Evolutionary conservation across 2,113 vertebrate species (phyloP).

Genomic region (Promerops cafer): DNA sequence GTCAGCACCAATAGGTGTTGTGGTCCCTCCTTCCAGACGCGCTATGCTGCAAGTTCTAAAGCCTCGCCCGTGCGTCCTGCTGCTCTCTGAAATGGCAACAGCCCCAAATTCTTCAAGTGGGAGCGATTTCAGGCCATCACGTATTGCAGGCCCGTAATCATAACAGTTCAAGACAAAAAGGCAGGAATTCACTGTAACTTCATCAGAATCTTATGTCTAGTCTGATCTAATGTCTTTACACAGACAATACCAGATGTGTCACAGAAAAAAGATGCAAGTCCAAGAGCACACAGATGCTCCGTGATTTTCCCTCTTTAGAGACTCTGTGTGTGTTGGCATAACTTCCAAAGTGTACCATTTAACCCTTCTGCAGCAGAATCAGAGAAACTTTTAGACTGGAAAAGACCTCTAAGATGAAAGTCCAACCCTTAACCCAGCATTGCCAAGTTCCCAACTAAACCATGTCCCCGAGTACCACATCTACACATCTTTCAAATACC

Average conservation of each 20-base stretch:
- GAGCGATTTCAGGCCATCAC: not conserved
- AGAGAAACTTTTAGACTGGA: not conserved
- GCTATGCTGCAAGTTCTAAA: rapidly evolving
- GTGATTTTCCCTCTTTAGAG: not conserved
- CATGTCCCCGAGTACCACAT: not conserved
- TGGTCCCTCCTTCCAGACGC: not conserved
- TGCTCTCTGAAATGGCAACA: not conserved
- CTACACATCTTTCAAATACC: not conserved
- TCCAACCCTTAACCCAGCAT: rapidly evolving
- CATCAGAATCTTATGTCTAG: not conserved
- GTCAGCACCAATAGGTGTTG: not conserved
- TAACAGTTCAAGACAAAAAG: not conserved
- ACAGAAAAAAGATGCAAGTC: not conserved
- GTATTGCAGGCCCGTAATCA: not conserved
- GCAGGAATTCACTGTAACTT: not conserved
- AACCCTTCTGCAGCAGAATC: not conserved
- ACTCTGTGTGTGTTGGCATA: not conserved
- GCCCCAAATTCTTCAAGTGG: not conserved
- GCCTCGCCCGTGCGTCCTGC: not conserved
- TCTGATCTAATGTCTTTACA: not conserved
- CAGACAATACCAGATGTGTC: not conserved
- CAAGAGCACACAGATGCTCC: not conserved
- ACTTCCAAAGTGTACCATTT: not conserved
- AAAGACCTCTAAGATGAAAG: not conserved
- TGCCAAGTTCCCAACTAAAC: not conserved